Evolutionary conservation across 2,113 vertebrate genomes (phyloP), one percentile per base, ranked within the genome.

Genomic region (Epinephelus moara): DNA sequence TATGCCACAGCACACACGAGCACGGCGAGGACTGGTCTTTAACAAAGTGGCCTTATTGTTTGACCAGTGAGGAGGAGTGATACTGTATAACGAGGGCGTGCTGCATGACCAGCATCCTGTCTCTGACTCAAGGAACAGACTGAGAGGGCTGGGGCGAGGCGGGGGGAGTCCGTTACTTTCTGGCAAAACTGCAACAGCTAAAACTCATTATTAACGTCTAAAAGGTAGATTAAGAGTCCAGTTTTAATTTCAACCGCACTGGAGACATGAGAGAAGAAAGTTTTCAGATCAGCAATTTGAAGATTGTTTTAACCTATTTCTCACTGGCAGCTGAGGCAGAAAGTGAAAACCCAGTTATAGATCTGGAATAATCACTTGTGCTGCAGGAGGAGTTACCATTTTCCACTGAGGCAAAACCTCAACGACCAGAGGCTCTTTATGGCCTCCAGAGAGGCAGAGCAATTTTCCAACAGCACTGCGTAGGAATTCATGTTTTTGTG

Each of bases 391-490:
- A 88, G 79, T 37, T 49, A 21, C 70, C 33, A 30, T 82, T 92
- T 93, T 92, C 86, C 85, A 88, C 77, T 85, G 80, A 80, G 19
- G 23, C 61, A 47, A 90, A 91, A 78, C 66, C 56, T 71, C 74
- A 77, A 64, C 9, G 23, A 80, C 70, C 70, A 84, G 63, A 82
- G 33, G 57, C 56, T 79, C 76, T 88, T 83, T 67, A 90, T 68
- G 79, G 76, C 40, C 18, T 72, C 71, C 67, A 49, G 55, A 84
- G 55, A 61, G 49, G 68, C 12, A 55, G 11, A 73, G 77, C 14
- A 1, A 75, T 89, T 91, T 90, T 88, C 82, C 87, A 67, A 60
- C 19, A 68, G 77, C 64, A 57, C 55, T 14, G 17, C 47, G 27
- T 5, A 70, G 53, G 27, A 74, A 64, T 75, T 50, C 37, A 19